Conservation (phyloP, 2,113 vertebrate species). For the Vulpes ferrilata region DNA sequence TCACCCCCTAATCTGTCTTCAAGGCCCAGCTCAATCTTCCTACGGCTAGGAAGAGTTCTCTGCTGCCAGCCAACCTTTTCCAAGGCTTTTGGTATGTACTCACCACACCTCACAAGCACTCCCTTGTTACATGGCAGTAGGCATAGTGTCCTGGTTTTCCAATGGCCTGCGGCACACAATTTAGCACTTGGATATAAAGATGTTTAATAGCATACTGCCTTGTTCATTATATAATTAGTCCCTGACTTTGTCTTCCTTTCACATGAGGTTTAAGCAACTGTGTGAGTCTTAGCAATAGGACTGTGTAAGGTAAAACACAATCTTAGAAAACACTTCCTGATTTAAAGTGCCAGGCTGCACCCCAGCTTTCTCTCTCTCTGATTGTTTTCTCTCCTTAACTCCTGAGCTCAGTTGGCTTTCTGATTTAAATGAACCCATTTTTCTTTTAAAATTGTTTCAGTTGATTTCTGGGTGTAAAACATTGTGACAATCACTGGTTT, state of each 20-base stretch:
- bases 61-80: conserved; percentile 2
- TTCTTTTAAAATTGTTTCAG: not conserved
- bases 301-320: not conserved
- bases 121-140: not conserved
- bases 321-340: not conserved
- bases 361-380: not conserved
- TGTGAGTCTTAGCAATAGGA: not conserved
- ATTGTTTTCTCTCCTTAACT: not conserved
- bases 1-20: not conserved
- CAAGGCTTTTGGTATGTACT: not conserved
- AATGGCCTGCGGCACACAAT: not conserved
- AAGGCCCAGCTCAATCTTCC: not conserved
- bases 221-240: conserved; percentile 44
- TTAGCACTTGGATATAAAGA: not conserved
- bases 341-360: not conserved
- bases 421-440: conserved; percentile 33
- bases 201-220: not conserved
- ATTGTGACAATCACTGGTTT: not conserved
- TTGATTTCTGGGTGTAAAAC: conserved; percentile 48
- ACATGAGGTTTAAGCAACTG: not conserved
- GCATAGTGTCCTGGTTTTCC: not conserved
- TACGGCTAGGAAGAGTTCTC: not conserved
- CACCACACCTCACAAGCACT: not conserved
- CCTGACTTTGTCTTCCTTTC: not conserved
- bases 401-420: not conserved